phyloP scores from a whole-genome alignment of 1,140 invertebrate genomes.

The Adelges cooleyi region DNA sequence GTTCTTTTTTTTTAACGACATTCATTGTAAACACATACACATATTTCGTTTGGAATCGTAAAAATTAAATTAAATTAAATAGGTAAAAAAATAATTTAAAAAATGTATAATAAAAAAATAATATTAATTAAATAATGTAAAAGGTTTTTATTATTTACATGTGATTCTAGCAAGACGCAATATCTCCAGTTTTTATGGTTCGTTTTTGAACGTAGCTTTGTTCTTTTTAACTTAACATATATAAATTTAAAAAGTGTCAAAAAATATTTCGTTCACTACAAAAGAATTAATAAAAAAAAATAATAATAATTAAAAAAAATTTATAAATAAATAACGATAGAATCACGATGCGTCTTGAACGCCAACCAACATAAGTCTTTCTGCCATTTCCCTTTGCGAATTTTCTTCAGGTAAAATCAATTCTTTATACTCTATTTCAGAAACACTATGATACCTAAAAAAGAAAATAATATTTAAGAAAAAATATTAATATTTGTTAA shows the following conservation, averaged over 20 bases:
- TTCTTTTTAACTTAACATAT: conserved; percentile 2
- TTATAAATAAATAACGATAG: conserved; percentile 16
- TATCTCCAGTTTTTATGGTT: conserved; percentile 27
- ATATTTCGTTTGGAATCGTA: too few relatives aligned
- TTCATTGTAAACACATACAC: too few relatives aligned
- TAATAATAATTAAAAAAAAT: conserved; percentile 4
- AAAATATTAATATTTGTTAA: too few relatives aligned
- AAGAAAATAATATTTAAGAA: neutral
- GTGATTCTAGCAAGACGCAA: neutral
- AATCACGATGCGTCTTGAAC: conserved; percentile 20
- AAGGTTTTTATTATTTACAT: conserved; percentile 10
- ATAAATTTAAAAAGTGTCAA: conserved; percentile 12
- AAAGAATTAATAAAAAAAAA: conserved; percentile 3
- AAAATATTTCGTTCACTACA: neutral
- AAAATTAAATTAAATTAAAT: too few relatives aligned
- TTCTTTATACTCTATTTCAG: conserved; percentile 14
- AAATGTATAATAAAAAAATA: neutral
- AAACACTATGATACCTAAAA: conserved; percentile 17
- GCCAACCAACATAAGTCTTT: conserved; percentile 17
- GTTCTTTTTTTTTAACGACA: too few relatives aligned
- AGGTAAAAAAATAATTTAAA: neutral
- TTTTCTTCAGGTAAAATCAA: conserved; percentile 11
- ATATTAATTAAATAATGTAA: conserved; percentile 7
- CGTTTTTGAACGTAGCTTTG: conserved; percentile 10
- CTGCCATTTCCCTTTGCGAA: conserved; percentile 20